A percentile compares a stretch with the other conserved stretches of the same genome.
phyloP scores from a whole-genome alignment of 1,140 invertebrate genomes.

The Akabosia matsudoensis region DNA sequence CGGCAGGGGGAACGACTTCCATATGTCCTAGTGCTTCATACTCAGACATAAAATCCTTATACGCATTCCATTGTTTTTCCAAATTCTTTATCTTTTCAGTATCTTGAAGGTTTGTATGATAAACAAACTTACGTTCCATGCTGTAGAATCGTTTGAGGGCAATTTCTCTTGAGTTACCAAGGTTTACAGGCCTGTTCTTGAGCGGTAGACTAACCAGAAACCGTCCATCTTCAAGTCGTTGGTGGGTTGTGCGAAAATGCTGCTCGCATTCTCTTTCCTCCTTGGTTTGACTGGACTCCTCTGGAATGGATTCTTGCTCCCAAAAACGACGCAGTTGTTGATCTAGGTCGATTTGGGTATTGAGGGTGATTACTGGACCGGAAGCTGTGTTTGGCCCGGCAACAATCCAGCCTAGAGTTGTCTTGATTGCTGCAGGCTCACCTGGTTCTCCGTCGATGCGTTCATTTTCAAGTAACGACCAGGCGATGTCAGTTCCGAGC shows the following conservation, averaged over 20 bases:
- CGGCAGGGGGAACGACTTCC: slow-evolving; percentile 4
- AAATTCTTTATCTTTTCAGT: neutral
- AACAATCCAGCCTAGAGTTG: neutral
- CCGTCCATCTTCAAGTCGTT: neutral
- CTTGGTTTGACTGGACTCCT: neutral
- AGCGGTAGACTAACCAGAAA: neutral
- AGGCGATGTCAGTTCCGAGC: neutral
- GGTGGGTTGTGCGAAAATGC: neutral
- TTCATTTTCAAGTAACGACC: neutral
- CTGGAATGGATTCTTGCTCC: neutral
- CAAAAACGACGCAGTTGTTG: neutral
- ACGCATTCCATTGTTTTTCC: neutral
- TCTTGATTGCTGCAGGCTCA: neutral
- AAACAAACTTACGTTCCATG: neutral
- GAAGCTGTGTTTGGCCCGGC: neutral
- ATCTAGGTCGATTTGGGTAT: neutral
- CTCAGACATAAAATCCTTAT: slow-evolving; percentile 49
- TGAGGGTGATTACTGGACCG: neutral
- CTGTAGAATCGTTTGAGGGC: neutral
- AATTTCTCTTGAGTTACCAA: neutral
- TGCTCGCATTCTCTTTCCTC: neutral
- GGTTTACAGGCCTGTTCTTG: neutral
- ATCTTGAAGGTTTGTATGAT: neutral
- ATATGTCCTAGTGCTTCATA: slow-evolving; percentile 51
- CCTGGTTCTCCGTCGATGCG: neutral